Conservation (phyloP, 2,888 invertebrate genomes). For the Tetragonisca angustula region DNA sequence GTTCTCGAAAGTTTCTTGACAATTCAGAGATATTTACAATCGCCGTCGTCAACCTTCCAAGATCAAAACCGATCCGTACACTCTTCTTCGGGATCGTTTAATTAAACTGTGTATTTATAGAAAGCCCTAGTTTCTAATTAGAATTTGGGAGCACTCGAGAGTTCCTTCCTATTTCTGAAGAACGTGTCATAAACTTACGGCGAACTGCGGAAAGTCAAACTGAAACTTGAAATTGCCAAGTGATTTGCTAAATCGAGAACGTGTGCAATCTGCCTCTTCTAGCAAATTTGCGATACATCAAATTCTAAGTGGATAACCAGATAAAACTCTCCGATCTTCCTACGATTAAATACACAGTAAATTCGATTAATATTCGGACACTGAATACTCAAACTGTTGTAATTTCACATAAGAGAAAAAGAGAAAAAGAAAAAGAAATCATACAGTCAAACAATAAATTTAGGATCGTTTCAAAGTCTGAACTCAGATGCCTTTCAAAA, state of each 20-base stretch:
- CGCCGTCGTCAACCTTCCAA: neutral
- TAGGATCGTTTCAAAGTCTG: too few species aligned
- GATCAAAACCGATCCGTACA: neutral
- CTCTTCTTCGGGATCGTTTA: neutral
- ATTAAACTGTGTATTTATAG: neutral
- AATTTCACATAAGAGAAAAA: too few species aligned
- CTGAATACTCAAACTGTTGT: too few species aligned
- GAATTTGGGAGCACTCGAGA: neutral
- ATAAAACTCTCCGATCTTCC: neutral
- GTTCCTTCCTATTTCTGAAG: slow-evolving; percentile 1
- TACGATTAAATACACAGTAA: too few species aligned
- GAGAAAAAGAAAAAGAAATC: too few species aligned
- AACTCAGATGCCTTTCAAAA: too few species aligned
- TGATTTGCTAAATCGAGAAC: slow-evolving; percentile 4
- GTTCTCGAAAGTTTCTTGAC: too few species aligned
- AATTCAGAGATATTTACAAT: neutral
- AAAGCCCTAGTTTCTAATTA: slow-evolving; percentile 1
- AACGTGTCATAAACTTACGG: slow-evolving; percentile 3
- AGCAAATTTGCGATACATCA: neutral
- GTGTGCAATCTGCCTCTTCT: neutral
- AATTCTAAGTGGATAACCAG: neutral
- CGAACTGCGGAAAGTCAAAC: slow-evolving; percentile 6
- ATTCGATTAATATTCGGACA: too few species aligned
- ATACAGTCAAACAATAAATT: too few species aligned
- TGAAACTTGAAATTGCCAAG: slow-evolving; percentile 1